Percentiles rank a stretch among this genome's conserved stretches.
These are phyloP conservation scores for Ctenoplectra terminalis DNA, from an alignment of 1,140 invertebrate genomes.

Conservation along the genomic window DNA sequence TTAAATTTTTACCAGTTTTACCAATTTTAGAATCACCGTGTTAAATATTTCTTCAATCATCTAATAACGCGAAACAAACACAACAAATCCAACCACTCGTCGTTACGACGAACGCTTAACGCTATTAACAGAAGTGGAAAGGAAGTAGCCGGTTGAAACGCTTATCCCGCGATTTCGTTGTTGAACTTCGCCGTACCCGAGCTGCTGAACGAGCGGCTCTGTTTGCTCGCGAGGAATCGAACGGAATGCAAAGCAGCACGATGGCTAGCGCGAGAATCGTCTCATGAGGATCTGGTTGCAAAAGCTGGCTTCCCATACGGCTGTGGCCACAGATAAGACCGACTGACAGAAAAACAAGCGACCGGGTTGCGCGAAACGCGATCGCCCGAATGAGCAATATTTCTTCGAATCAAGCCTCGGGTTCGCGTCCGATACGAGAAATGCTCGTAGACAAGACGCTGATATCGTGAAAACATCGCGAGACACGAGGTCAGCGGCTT, in stretches of 20 bases:
- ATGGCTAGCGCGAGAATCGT: slow-evolving; percentile 21
- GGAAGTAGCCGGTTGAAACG: neutral
- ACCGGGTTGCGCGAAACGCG: slow-evolving; percentile 47
- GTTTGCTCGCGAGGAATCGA: slow-evolving; percentile 17
- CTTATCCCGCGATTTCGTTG: slow-evolving; percentile 14
- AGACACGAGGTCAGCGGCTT: slow-evolving; percentile 45
- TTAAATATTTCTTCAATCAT: too few relatives aligned
- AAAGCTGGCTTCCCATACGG: slow-evolving; percentile 41
- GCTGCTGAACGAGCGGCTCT: slow-evolving; percentile 8
- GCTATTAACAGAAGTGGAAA: neutral
- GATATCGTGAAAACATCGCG: slow-evolving; percentile 24
- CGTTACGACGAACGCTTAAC: too few relatives aligned
- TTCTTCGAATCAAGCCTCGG: slow-evolving; percentile 48
- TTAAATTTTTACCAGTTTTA: too few relatives aligned
- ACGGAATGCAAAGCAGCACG: neutral
- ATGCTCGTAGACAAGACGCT: slow-evolving; percentile 32
- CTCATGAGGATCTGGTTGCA: slow-evolving; percentile 56
- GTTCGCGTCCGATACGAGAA: slow-evolving; percentile 35
- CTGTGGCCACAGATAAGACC: slow-evolving; percentile 36
- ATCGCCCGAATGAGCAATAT: neutral
- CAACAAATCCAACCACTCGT: too few relatives aligned
- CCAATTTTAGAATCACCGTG: too few relatives aligned
- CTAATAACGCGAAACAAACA: too few relatives aligned
- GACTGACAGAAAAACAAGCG: slow-evolving; percentile 48
- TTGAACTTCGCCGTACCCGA: neutral